Evolutionary conservation across 1,140 invertebrate species (phyloP).

Genomic region (Luehdorfia chinensis): DNA sequence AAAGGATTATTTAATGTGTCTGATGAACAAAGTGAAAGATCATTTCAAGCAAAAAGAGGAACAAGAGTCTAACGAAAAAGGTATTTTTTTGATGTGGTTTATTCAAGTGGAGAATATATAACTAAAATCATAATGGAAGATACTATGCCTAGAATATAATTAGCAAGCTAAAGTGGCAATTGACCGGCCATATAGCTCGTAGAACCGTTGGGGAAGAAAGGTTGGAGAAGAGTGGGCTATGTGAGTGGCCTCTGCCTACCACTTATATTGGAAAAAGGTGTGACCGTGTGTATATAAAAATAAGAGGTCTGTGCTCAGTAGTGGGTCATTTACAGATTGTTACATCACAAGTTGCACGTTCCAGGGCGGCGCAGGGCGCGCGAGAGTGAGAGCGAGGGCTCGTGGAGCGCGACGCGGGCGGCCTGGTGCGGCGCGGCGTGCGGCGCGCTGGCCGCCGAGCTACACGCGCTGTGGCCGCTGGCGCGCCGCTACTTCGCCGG

Average conservation of each 20-base stretch:
- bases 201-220: no score
- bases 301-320: no score
- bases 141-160: no score
- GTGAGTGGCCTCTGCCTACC: no score
- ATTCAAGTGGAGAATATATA: slow-evolving; percentile 33
- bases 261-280: no score
- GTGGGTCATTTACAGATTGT: no score
- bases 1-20: slow-evolving; percentile 84
- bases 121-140: no score
- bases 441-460: slow-evolving; percentile 51
- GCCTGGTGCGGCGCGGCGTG: slow-evolving; percentile 56
- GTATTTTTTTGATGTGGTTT: slow-evolving; percentile 12
- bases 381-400: slow-evolving; percentile 30
- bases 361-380: slow-evolving; percentile 13
- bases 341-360: no score
- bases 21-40: slow-evolving; percentile 81
- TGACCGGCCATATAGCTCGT: no score
- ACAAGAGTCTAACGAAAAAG: slow-evolving; percentile 66
- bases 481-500: slow-evolving; percentile 60
- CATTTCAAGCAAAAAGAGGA: slow-evolving; percentile 74
- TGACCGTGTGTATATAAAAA: no score
- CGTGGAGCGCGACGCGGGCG: slow-evolving; percentile 37
- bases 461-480: slow-evolving; percentile 61
- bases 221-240: no score
- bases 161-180: no score